Percentiles rank a stretch among this genome's conserved stretches.
Conservation (phyloP, 2,797 vertebrate genomes). For the Microctenopoma stevenorrisi region DNA sequence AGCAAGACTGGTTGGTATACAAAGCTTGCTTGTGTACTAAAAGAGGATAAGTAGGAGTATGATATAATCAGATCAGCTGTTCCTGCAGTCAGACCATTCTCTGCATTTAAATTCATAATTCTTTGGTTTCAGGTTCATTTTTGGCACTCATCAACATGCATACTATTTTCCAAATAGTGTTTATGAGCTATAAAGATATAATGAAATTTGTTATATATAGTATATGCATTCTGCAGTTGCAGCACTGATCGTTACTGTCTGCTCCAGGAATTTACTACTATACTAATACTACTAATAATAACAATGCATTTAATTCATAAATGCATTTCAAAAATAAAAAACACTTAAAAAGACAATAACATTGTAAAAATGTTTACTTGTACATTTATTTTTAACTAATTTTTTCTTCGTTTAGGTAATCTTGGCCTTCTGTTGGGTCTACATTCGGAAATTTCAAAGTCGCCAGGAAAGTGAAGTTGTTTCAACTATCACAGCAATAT, state of each 20-base stretch:
- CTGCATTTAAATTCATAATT: slow-evolving; percentile 22
- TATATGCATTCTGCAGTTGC: not conserved
- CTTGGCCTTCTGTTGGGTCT: slow-evolving; percentile 95
- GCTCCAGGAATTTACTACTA: not conserved
- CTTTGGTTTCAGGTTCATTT: slow-evolving; percentile 21
- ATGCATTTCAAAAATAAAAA: too few species aligned
- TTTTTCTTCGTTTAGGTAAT: slow-evolving; percentile 85
- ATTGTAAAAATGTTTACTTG: not conserved
- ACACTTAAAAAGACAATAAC: too few species aligned
- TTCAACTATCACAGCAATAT: slow-evolving; percentile 97
- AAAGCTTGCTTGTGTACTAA: not conserved
- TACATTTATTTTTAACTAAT: not conserved
- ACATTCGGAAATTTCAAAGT: slow-evolving; percentile 97
- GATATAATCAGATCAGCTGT: slow-evolving; percentile 52
- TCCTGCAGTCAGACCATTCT: slow-evolving; percentile 38
- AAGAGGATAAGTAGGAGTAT: slow-evolving; percentile 20
- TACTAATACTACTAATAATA: too few species aligned
- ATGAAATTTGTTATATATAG: not conserved
- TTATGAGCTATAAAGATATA: not conserved
- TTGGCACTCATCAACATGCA: not conserved
- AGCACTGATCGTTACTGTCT: not conserved
- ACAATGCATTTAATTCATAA: too few species aligned
- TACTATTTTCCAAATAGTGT: not conserved
- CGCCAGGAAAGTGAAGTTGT: slow-evolving; percentile 96
- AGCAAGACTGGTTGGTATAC: not conserved